Evolutionary conservation across 2,888 invertebrate species (phyloP).

Genomic region (Limnephilus lunatus): DNA sequence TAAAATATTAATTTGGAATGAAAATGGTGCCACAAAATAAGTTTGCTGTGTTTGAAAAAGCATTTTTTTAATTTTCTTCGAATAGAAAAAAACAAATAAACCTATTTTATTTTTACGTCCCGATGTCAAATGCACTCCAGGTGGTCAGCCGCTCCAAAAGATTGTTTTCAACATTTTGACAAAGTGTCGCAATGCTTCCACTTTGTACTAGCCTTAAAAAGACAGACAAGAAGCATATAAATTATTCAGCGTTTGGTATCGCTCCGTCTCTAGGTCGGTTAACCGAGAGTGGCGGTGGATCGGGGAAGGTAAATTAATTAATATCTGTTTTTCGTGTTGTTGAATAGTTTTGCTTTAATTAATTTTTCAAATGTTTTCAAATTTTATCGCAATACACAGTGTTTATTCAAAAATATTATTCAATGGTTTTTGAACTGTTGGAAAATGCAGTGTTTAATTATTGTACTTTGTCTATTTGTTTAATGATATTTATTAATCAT

Average conservation of each 20-base stretch:
- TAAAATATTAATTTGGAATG: no score
- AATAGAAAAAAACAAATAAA: no score
- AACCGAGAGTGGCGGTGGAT: constrained; percentile 11
- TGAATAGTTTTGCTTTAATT: not conserved
- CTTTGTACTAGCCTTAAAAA: not conserved
- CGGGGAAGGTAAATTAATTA: not conserved
- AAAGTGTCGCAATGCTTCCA: not conserved
- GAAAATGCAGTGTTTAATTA: not conserved
- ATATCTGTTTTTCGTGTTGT: not conserved
- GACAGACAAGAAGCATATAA: not conserved
- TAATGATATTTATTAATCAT: not conserved
- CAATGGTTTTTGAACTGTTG: not conserved
- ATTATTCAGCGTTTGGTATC: constrained; percentile 7
- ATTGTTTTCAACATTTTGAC: not conserved
- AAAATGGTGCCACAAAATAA: no score
- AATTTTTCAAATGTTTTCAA: not conserved
- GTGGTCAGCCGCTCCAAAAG: not conserved
- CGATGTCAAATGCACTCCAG: not conserved
- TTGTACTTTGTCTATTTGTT: not conserved
- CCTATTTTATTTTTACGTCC: no score
- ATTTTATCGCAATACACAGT: not conserved
- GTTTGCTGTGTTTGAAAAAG: no score
- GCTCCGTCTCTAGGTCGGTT: not conserved
- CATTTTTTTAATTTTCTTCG: no score
- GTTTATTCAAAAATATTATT: not conserved